phyloP scores from a whole-genome alignment of 2,888 invertebrate species.

The Epirrhoe alternata region DNA sequence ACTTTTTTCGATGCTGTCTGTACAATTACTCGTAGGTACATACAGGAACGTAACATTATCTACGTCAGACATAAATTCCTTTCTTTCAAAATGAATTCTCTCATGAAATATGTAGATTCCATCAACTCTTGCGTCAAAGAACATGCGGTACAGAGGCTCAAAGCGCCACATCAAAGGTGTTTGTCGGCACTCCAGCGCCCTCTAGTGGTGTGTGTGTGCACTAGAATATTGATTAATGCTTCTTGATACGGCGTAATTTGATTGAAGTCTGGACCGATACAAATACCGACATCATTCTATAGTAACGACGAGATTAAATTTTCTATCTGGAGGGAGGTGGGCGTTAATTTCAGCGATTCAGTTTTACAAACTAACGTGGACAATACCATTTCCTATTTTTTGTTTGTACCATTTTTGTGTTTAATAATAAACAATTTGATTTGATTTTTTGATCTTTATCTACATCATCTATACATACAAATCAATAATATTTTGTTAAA shows the following conservation, averaged over 20 bases:
- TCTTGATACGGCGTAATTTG: constrained; percentile 33
- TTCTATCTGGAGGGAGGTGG: too few species aligned
- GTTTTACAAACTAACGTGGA: too few species aligned
- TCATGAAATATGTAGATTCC: constrained; percentile 36
- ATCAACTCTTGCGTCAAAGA: constrained; percentile 41
- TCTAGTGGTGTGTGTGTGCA: constrained; percentile 23
- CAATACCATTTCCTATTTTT: too few species aligned
- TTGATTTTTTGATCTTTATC: too few species aligned
- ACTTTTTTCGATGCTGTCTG: not conserved
- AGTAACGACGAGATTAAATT: too few species aligned
- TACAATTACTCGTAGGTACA: not conserved
- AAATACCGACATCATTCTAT: not conserved
- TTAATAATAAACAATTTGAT: too few species aligned
- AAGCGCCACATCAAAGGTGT: constrained; percentile 43
- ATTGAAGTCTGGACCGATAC: constrained; percentile 24
- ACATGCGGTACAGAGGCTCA: constrained; percentile 40
- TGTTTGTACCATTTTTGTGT: too few species aligned
- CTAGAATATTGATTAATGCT: constrained; percentile 42
- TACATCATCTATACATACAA: too few species aligned
- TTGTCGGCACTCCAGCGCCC: constrained; percentile 28
- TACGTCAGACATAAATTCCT: not conserved
- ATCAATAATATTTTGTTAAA: too few species aligned
- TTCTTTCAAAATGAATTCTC: constrained; percentile 22
- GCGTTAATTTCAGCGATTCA: too few species aligned
- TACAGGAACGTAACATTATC: not conserved